Evolutionary conservation across 2,797 vertebrate genomes (phyloP), one percentile per base, ranked within the genome.

Genomic region (Macroramphosus scolopax): DNA sequence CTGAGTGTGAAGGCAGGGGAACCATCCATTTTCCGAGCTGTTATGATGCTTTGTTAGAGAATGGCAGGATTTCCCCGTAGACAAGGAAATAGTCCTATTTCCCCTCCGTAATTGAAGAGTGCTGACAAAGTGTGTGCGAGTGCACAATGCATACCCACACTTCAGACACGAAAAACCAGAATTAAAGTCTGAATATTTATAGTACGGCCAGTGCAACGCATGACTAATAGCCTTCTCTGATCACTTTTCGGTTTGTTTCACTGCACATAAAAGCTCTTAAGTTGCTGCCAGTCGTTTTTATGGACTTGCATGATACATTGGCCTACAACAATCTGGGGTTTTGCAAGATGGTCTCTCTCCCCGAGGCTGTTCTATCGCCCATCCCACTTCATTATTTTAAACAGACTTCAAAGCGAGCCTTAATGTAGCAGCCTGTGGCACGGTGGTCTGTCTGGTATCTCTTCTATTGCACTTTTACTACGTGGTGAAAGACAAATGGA

Each of bases 31-130:
- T 77, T 68, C 38, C 48, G 68, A 46, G 44, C 67, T 61, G 72
- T 69, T 79, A 35, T 74, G 76, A 76, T 31, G 54, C 72, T 83
- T 55, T 64, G 63, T 33, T 8, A 73, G 75, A 86, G 85, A 87
- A 88, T 87, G 69, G 77, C 83, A 86, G 86, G 85, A 87, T 88
- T 86, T 88, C 80, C 86, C 80, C 68, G 69, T 52, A 56, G 80
- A 75, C 67, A 51, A 75, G 80, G 80, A 88, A 85, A 80, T 37
- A n/a, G 77, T 73, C 64, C 73, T 46, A 58, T 69, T 84, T 82
- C 79, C 84, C 60, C 37, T 53, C 32, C 60, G 75, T 78, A 82
- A 78, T 68, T 83, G 55, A 72, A 75, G 63, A 84, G 60, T 73
- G 83, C 85, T 88, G 86, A 88, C 77, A 72, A 82, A 81, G 84